phyloP scores from a whole-genome alignment of 2,797 vertebrate genomes.

The Pristis pectinata region DNA sequence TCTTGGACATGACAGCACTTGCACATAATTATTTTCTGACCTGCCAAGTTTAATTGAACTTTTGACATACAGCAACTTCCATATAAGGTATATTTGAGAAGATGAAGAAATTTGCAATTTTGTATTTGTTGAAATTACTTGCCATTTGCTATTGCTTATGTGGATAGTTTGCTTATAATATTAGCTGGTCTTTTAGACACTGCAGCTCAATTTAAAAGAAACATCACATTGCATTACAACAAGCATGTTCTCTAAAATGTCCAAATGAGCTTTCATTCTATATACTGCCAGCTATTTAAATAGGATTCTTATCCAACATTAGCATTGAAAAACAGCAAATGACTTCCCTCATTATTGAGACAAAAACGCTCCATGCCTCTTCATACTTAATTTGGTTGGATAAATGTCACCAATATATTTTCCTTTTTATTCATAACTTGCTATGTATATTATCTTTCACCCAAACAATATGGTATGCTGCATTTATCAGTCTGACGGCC shows the following conservation, averaged over 20 bases:
- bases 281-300: neutral
- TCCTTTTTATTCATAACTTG: neutral
- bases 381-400: neutral
- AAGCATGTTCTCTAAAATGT: neutral
- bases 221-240: constrained; percentile 1
- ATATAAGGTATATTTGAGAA: too few relatives aligned
- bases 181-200: neutral
- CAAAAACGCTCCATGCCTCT: neutral
- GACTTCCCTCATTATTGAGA: neutral
- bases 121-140: neutral
- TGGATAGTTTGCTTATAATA: neutral
- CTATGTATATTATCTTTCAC: neutral
- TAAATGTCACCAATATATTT: neutral
- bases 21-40: neutral
- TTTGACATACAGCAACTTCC: neutral
- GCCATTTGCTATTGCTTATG: neutral
- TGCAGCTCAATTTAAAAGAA: neutral
- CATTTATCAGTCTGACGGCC: neutral
- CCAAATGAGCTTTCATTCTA: neutral
- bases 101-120: neutral
- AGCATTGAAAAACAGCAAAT: neutral
- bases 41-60: neutral
- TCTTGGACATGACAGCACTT: neutral
- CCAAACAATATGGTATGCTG: neutral
- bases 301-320: neutral